Evolutionary conservation across 2,797 vertebrate genomes (phyloP).

Genomic region (Notolabrus celidotus): DNA sequence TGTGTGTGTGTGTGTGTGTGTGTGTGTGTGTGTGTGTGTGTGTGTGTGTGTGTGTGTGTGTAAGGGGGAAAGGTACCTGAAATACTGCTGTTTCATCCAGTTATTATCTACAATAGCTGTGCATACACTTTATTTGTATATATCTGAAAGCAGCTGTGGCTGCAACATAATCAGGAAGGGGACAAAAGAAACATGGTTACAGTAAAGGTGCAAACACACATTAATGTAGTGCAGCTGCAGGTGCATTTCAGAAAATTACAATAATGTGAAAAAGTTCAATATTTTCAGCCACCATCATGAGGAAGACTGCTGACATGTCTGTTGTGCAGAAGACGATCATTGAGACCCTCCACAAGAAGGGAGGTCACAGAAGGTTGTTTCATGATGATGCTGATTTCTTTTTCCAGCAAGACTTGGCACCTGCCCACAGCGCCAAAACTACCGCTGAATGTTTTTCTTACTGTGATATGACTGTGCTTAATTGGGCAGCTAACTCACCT

Average conservation of each 20-base stretch:
- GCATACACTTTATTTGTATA: not conserved
- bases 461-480: too few species aligned
- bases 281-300: too few species aligned
- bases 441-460: too few species aligned
- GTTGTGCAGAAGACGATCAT: too few species aligned
- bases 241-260: not conserved
- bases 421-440: too few species aligned
- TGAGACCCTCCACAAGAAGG: too few species aligned
- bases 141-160: slow-evolving; percentile 3
- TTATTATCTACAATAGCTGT: slow-evolving; percentile 9
- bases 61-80: slow-evolving; percentile 4
- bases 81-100: slow-evolving; percentile 25
- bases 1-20: slow-evolving; percentile 11
- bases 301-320: too few species aligned
- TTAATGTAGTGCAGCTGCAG: not conserved
- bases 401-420: too few species aligned
- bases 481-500: too few species aligned
- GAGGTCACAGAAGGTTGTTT: too few species aligned
- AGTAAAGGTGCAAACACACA: not conserved
- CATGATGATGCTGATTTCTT: too few species aligned
- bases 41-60: slow-evolving; percentile 10
- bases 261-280: too few species aligned
- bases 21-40: slow-evolving; percentile 12
- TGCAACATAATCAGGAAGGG: slow-evolving; percentile 7
- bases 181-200: not conserved